These are phyloP conservation scores for Tetramorium simillimum DNA, from an alignment of 1,140 invertebrate species.

Conservation along the genomic window DNA sequence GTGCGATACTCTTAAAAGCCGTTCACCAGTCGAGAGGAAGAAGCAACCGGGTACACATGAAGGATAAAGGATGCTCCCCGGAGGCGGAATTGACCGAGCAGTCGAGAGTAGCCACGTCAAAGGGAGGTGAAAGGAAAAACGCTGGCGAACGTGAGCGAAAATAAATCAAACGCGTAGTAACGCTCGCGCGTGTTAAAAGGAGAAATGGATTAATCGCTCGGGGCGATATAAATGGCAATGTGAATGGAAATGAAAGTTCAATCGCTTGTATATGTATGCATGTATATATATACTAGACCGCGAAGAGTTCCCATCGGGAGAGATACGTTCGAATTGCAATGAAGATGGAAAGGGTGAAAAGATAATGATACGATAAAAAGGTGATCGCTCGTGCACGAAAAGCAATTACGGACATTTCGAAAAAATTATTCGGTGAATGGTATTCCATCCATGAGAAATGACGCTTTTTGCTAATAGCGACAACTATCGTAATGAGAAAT, in stretches of 20 bases:
- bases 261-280: not conserved
- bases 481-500: not conserved
- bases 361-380: slow-evolving; percentile 5
- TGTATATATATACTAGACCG: not conserved
- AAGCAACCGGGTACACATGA: slow-evolving; percentile 11
- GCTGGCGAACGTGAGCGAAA: slow-evolving; percentile 43
- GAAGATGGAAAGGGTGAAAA: slow-evolving; percentile 23
- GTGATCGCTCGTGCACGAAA: not conserved
- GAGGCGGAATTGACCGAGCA: slow-evolving; percentile 40
- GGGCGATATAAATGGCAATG: slow-evolving; percentile 21
- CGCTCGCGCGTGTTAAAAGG: slow-evolving; percentile 29
- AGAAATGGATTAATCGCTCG: slow-evolving; percentile 69
- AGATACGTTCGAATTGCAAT: not conserved
- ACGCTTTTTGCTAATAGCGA: not conserved
- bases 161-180: slow-evolving; percentile 59
- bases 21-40: slow-evolving; percentile 50
- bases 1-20: not conserved
- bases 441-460: not conserved
- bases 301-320: not conserved
- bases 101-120: slow-evolving; percentile 23
- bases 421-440: not conserved
- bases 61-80: slow-evolving; percentile 44
- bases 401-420: not conserved
- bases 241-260: slow-evolving; percentile 68
- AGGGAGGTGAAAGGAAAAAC: slow-evolving; percentile 68